These are phyloP conservation scores for Hormiphora californensis DNA, from an alignment of 37 sponge, comb jelly and placozoan genomes.

Conservation along the genomic window DNA sequence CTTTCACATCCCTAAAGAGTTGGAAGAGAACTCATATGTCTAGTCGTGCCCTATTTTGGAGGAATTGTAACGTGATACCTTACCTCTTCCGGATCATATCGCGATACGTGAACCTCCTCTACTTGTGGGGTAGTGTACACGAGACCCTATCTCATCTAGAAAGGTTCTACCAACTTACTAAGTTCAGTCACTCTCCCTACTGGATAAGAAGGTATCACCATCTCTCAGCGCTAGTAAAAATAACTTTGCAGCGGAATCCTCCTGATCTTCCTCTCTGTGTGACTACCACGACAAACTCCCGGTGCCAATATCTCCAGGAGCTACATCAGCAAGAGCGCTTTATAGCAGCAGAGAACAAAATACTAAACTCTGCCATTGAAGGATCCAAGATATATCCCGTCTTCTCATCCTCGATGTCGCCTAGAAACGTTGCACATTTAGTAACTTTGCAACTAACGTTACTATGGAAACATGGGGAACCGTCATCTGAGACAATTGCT, in stretches of 20 bases:
- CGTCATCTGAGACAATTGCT: neutral
- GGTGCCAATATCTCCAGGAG: neutral
- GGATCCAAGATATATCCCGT: slow-evolving; percentile 33
- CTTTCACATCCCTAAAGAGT: slow-evolving; percentile 15
- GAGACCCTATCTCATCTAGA: neutral
- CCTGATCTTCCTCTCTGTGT: neutral
- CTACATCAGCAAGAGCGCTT: neutral
- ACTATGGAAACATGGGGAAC: neutral
- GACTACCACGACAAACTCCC: neutral
- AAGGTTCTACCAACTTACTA: slow-evolving; percentile 22
- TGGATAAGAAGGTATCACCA: neutral
- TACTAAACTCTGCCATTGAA: neutral
- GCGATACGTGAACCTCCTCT: slow-evolving; percentile 30
- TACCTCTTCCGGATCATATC: neutral
- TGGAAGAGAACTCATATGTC: slow-evolving; percentile 36
- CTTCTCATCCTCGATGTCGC: slow-evolving; percentile 24
- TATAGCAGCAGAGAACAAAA: neutral
- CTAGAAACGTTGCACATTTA: neutral
- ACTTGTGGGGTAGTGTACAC: slow-evolving; percentile 34
- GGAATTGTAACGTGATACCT: slow-evolving; percentile 39
- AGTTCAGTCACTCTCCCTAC: slow-evolving; percentile 8
- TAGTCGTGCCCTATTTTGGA: slow-evolving; percentile 9
- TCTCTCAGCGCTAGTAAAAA: slow-evolving; percentile 5
- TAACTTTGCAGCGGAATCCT: neutral
- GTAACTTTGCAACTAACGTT: neutral